phyloP scores from a whole-genome alignment of 2,113 vertebrate species.

The Bagarius yarrelli region DNA sequence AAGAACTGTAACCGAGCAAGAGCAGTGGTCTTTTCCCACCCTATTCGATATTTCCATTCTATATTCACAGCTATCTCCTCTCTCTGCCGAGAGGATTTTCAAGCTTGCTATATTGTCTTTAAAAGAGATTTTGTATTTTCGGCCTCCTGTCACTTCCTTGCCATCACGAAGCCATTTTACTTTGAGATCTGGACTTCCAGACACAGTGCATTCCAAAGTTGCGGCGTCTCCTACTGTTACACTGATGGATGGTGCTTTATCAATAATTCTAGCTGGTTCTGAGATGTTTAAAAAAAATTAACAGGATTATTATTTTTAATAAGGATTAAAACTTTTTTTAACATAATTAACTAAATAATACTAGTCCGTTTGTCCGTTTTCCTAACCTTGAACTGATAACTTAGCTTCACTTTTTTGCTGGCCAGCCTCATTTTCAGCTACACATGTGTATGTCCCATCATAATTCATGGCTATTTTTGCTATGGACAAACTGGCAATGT shows the following conservation, averaged over 20 bases:
- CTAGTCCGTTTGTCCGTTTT: background rate
- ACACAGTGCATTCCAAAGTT: constrained; percentile 85
- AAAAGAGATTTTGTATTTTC: constrained; percentile 91
- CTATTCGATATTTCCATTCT: constrained; percentile 92
- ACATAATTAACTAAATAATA: too few species aligned
- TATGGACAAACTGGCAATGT: constrained; percentile 80
- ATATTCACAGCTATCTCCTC: constrained; percentile 87
- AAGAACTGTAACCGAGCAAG: constrained; percentile 87
- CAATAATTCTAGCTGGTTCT: constrained; percentile 93
- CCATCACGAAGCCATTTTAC: constrained; percentile 95
- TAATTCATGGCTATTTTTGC: constrained; percentile 78
- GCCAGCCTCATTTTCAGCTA: constrained; percentile 94
- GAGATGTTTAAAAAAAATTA: constrained; percentile 60
- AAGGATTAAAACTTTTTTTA: too few species aligned
- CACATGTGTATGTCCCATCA: constrained; percentile 86
- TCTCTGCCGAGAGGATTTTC: constrained; percentile 89
- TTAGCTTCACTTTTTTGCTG: constrained; percentile 90
- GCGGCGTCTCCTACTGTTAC: constrained; percentile 93
- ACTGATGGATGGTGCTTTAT: constrained; percentile 87
- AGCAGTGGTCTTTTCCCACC: constrained; percentile 88
- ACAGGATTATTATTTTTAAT: constrained; percentile 2
- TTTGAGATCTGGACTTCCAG: constrained; percentile 93
- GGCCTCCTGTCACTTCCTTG: constrained; percentile 84
- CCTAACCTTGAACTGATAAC: constrained; percentile 93
- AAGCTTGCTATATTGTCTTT: constrained; percentile 88